These are phyloP conservation scores for Thaumatotibia leucotreta DNA, from an alignment of 1,140 invertebrate species.

Conservation along the genomic window DNA sequence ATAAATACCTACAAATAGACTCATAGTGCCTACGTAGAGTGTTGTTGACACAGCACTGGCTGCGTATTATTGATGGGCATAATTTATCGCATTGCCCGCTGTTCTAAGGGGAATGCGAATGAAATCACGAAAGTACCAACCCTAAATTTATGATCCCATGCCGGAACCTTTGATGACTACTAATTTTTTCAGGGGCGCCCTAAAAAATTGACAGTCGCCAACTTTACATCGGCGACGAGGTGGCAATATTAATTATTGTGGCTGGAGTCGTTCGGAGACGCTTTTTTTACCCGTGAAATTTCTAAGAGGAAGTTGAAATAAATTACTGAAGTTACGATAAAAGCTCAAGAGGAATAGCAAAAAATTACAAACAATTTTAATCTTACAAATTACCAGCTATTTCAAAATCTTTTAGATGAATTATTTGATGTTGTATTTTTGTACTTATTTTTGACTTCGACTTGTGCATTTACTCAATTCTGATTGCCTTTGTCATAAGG, in stretches of 20 bases:
- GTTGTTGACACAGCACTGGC: constrained; percentile 51
- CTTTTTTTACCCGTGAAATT: background rate
- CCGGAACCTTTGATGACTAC: constrained; percentile 45
- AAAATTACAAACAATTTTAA: no score
- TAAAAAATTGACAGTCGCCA: constrained; percentile 33
- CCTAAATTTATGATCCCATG: constrained; percentile 47
- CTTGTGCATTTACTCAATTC: no score
- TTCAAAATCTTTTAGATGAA: no score
- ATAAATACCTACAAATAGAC: constrained; percentile 38
- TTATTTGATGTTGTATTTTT: no score
- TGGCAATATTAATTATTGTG: constrained; percentile 36
- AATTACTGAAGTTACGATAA: no score
- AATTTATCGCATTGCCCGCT: constrained; percentile 48
- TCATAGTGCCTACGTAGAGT: constrained; percentile 28
- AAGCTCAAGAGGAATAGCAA: no score
- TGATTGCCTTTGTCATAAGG: no score
- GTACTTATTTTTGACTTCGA: no score
- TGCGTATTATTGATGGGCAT: constrained; percentile 56
- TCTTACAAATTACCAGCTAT: no score
- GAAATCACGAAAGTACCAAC: constrained; percentile 48
- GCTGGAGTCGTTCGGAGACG: background rate
- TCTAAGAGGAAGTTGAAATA: constrained; percentile 15
- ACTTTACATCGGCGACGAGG: constrained; percentile 29
- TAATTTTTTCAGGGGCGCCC: constrained; percentile 48
- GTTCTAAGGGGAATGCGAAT: constrained; percentile 50